Base-by-base conservation (phyloP, 2,888 invertebrate species). In the Aricia artaxerxes region DNA sequence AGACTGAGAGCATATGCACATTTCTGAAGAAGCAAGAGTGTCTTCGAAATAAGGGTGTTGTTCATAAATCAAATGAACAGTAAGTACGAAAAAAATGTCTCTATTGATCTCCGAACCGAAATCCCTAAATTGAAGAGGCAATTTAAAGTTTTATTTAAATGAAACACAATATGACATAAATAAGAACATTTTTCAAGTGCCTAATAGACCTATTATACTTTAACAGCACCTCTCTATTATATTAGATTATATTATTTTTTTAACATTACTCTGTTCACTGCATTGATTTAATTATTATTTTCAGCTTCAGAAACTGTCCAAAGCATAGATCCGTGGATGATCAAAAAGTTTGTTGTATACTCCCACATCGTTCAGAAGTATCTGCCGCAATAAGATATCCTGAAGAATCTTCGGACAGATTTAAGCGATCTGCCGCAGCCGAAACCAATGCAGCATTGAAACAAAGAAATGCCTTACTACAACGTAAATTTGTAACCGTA, bases 381-480 rank as follows among this genome's bases (percentile, higher is more conserved):
- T 78, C 80, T 31, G 81, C 83, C 80, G 86, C 83, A 80, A 83
- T 86, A 80, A 82, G 83, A 83, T 87, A 88, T 73, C 86, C 86
- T 78, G 87, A 80, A 49, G 77, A 78, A n/a, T 9, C 40, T 31
- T 16, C 73, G 1, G 80, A 79, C 11, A 79, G 82, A 11, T 80
- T 81, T n/a, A 84, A 84, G 75, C 87, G 89, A 53, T 88, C 89
- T 76, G 83, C 89, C 73, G 83, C 75, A 57, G 83, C 82, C n/a
- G 83, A 82, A 72, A 73, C 84, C 77, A 87, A 81, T 80, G n/a
- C 81, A 57, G 84, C 84, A n/a, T 83, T 88, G 73, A 88, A 85
- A 40, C 93, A 93, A 84, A 88, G 92, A 83, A 87, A 91, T 53
- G 83, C 86, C 64, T 83, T 94, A 60, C 79, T 92, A 53, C 84